A percentile compares a stretch with the other conserved stretches of the same genome.
Evolutionary conservation across 1,140 invertebrate species (phyloP).

Genomic region (Teleopsis dalmanni): DNA sequence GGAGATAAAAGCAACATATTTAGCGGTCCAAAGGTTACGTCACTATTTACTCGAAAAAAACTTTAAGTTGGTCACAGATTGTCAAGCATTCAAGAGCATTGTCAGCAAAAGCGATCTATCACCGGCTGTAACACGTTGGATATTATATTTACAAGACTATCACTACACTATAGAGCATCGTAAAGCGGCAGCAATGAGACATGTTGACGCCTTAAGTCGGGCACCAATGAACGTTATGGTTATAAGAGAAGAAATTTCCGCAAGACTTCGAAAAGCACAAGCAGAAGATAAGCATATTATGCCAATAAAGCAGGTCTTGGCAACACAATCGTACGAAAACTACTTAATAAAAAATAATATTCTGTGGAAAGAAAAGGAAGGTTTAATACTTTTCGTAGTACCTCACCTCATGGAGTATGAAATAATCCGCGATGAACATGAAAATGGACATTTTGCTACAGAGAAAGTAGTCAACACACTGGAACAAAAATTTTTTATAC

Average conservation of each 20-base stretch:
- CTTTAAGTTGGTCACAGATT: slow-evolving; percentile 23
- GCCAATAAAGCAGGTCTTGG: not conserved
- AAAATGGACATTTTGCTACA: slow-evolving; percentile 36
- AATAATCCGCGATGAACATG: slow-evolving; percentile 9
- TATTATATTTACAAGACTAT: too few species aligned
- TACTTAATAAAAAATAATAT: slow-evolving; percentile 1
- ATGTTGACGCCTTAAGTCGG: slow-evolving; percentile 42
- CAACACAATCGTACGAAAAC: not conserved
- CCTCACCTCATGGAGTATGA: slow-evolving; percentile 2
- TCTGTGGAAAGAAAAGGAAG: slow-evolving; percentile 4
- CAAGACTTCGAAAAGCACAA: not conserved
- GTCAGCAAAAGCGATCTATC: slow-evolving; percentile 35
- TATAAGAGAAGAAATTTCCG: not conserved
- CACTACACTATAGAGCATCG: slow-evolving; percentile 43
- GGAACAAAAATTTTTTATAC: slow-evolving; percentile 37
- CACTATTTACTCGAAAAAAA: slow-evolving; percentile 14
- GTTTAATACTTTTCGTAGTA: not conserved
- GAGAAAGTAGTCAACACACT: slow-evolving; percentile 39
- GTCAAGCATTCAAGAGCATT: slow-evolving; percentile 28
- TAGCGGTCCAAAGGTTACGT: slow-evolving; percentile 20
- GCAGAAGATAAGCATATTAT: slow-evolving; percentile 1
- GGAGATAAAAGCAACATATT: slow-evolving; percentile 22
- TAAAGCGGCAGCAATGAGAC: slow-evolving; percentile 22
- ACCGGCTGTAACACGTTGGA: slow-evolving; percentile 27
- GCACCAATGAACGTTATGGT: slow-evolving; percentile 22